Evolutionary conservation across 2,113 vertebrate species (phyloP).

Genomic region (Nibea albiflora): DNA sequence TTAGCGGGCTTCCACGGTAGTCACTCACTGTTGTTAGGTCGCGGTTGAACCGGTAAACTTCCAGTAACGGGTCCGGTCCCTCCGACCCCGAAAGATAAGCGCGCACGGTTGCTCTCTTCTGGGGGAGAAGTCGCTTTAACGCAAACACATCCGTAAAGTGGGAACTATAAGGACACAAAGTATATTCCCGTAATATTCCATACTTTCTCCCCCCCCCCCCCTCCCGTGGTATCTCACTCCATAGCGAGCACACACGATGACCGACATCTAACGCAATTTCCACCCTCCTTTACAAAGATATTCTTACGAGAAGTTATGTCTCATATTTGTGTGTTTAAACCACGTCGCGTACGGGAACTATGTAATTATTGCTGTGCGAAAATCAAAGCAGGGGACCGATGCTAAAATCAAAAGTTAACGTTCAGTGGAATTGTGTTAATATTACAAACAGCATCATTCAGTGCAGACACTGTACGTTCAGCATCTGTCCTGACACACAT

Average conservation of each 20-base stretch:
- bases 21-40: not conserved
- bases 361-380: no score
- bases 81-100: not conserved
- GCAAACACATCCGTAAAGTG: not conserved
- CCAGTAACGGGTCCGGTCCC: constrained; percentile 38
- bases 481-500: no score
- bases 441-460: not conserved
- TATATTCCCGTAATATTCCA: not conserved
- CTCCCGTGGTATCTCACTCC: no score
- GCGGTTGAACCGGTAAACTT: constrained; percentile 26
- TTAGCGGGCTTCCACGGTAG: not conserved
- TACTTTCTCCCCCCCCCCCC: not conserved
- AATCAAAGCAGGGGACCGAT: not conserved
- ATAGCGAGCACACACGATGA: not conserved
- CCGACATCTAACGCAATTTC: not conserved
- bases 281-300: not conserved
- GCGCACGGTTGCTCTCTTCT: not conserved
- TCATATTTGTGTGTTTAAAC: not conserved
- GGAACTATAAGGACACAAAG: no score
- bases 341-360: not conserved
- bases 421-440: not conserved
- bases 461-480: not conserved
- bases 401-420: not conserved
- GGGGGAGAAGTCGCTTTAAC: not conserved
- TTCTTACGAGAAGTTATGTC: not conserved